phyloP scores from a whole-genome alignment of 2,888 invertebrate species.

The Oligia latruncula region DNA sequence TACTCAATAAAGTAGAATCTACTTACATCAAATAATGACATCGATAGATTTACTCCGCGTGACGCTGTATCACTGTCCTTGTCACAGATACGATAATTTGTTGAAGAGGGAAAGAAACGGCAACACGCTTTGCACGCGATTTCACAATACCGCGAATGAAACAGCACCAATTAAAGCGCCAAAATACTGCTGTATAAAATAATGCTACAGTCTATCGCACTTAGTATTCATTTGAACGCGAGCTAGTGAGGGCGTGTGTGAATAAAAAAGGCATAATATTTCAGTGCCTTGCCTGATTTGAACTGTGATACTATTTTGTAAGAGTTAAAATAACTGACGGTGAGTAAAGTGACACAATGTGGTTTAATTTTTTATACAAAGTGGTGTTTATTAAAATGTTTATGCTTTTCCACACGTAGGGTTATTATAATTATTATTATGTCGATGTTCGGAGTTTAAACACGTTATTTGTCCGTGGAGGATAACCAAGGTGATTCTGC shows the following conservation, averaged over 20 bases:
- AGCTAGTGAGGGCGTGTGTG: constrained; percentile 46
- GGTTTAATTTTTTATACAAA: constrained; percentile 18
- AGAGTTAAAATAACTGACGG: constrained; percentile 56
- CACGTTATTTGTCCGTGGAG: constrained; percentile 47
- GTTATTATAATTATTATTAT: constrained; percentile 5
- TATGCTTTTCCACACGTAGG: constrained; percentile 19
- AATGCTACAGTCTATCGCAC: constrained; percentile 27
- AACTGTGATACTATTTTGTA: constrained; percentile 70
- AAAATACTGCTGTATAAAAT: constrained; percentile 48
- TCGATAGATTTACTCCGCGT: constrained; percentile 37
- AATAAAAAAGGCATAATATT: constrained; percentile 28
- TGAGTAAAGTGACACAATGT: constrained; percentile 54
- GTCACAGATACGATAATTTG: constrained; percentile 24
- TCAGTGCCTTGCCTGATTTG: constrained; percentile 45
- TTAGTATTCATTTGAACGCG: constrained; percentile 55
- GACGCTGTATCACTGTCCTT: constrained; percentile 33
- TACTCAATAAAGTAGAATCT: constrained; percentile 29
- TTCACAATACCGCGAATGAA: constrained; percentile 35
- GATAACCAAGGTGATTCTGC: constrained; percentile 41
- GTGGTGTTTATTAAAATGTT: constrained; percentile 14
- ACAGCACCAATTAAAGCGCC: constrained; percentile 53
- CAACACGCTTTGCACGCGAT: constrained; percentile 33
- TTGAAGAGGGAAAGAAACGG: constrained; percentile 32
- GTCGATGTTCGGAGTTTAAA: constrained; percentile 28
- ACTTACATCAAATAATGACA: constrained; percentile 11